Percentiles rank a stretch among this genome's conserved stretches.
These are phyloP conservation scores for Epinephelus coioides DNA, from an alignment of 2,797 vertebrate genomes.

Conservation along the genomic window DNA sequence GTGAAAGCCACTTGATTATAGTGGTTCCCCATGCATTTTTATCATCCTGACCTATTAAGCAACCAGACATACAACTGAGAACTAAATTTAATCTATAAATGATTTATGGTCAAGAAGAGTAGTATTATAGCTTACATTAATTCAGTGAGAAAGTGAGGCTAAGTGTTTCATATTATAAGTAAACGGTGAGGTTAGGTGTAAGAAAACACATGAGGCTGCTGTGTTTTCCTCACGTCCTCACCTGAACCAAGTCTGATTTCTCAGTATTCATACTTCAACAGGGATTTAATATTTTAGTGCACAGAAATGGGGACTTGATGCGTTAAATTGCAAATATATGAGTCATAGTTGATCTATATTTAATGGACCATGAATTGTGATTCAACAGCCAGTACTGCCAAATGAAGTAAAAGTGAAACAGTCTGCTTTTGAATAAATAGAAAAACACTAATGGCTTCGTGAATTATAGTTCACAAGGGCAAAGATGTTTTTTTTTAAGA, in stretches of 20 bases:
- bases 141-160: conserved; percentile 49
- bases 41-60: conserved; percentile 61
- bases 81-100: conserved; percentile 68
- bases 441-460: conserved; percentile 6
- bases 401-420: conserved; percentile 52
- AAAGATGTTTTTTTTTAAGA: conserved; percentile 15
- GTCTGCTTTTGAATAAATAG: conserved; percentile 52
- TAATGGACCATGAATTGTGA: conserved; percentile 72
- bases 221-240: conserved; percentile 31
- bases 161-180: conserved; percentile 60
- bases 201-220: conserved; percentile 41
- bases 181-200: conserved; percentile 44
- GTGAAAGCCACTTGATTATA: conserved; percentile 47
- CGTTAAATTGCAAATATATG: conserved; percentile 72
- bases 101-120: conserved; percentile 56
- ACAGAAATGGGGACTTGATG: conserved; percentile 61
- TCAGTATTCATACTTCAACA: conserved; percentile 54
- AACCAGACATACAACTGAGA: conserved; percentile 58
- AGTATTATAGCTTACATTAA: conserved; percentile 46
- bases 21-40: conserved; percentile 28
- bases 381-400: conserved; percentile 56
- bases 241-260: conserved; percentile 45
- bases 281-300: conserved; percentile 70
- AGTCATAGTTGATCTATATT: conserved; percentile 75
- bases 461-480: background rate